These are phyloP conservation scores for Peromyscus nudipes DNA, from an alignment of 2,797 vertebrate genomes.

Conservation along the genomic window DNA sequence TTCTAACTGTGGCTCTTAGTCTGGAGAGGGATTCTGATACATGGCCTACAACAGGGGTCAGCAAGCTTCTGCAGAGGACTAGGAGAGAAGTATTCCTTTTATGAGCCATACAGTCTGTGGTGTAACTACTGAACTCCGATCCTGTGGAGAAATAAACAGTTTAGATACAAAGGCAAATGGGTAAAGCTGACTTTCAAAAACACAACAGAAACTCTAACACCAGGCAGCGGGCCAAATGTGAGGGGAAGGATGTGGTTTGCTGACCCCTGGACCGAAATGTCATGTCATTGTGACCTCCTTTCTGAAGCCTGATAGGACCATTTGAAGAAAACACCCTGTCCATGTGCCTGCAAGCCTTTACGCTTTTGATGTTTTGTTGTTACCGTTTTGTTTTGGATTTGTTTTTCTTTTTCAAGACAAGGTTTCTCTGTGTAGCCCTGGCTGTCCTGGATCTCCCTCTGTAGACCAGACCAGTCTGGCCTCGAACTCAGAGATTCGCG, in stretches of 20 bases:
- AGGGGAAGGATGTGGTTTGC: not conserved
- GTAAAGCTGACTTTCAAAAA: conserved; percentile 5
- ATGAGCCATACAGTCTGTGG: not conserved
- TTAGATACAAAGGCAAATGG: not conserved
- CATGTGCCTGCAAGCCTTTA: not conserved
- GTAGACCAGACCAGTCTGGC: not conserved
- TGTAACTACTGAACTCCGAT: not conserved
- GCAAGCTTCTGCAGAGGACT: not conserved
- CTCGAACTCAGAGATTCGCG: not conserved
- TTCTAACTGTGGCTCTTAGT: not conserved
- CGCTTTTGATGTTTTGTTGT: not conserved
- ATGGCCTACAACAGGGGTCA: not conserved
- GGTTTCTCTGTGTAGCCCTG: not conserved
- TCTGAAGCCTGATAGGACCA: not conserved
- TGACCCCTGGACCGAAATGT: not conserved
- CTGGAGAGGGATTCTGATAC: conserved; percentile 13
- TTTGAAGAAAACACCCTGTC: conserved; percentile 20
- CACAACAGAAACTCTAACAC: conserved; percentile 51
- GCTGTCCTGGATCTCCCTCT: not conserved
- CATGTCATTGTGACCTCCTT: not conserved
- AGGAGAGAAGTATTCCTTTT: not conserved
- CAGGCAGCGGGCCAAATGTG: not conserved
- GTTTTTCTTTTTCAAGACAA: not conserved
- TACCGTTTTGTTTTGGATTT: not conserved
- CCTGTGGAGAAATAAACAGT: not conserved